These are phyloP conservation scores for Drosophila arawakana DNA, from an alignment of 1,140 invertebrate genomes.

Conservation along the genomic window DNA sequence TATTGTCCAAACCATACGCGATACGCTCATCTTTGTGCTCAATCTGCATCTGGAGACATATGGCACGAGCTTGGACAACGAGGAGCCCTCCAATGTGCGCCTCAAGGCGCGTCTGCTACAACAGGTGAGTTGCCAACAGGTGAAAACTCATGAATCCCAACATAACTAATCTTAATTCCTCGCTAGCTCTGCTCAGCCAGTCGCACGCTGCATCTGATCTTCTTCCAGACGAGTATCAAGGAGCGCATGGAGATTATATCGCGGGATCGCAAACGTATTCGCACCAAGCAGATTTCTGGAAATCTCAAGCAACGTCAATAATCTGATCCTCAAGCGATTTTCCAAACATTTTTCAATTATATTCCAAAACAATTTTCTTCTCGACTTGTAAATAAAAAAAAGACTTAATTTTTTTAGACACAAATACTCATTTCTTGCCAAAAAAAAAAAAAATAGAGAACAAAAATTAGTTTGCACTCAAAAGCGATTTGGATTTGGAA, in stretches of 20 bases:
- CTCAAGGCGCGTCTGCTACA: conserved; percentile 87
- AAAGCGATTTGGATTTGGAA: not conserved
- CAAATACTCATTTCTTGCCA: not conserved
- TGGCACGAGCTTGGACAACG: conserved; percentile 72
- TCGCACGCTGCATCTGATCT: conserved; percentile 87
- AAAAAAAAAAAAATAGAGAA: not conserved
- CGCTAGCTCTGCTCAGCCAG: conserved; percentile 87
- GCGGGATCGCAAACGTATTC: conserved; percentile 83
- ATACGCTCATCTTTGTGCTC: conserved; percentile 90
- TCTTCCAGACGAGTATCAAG: conserved; percentile 84
- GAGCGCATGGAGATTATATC: conserved; percentile 87
- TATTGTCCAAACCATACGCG: conserved; percentile 92
- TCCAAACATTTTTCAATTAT: not conserved
- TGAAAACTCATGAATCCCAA: too few species aligned
- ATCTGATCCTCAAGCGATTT: not conserved
- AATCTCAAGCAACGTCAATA: conserved; percentile 56
- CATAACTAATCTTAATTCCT: not conserved
- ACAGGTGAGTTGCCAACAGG: conserved; percentile 85
- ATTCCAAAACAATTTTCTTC: not conserved
- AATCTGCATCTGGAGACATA: conserved; percentile 88
- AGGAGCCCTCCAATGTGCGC: conserved; percentile 87
- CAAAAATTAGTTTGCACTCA: not conserved
- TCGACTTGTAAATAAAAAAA: conserved; percentile 3
- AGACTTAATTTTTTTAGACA: not conserved
- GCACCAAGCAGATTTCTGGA: conserved; percentile 58